A percentile compares a stretch with the other conserved stretches of the same genome.
phyloP scores from a whole-genome alignment of 2,113 vertebrate genomes.

The Regulus satrapa region DNA sequence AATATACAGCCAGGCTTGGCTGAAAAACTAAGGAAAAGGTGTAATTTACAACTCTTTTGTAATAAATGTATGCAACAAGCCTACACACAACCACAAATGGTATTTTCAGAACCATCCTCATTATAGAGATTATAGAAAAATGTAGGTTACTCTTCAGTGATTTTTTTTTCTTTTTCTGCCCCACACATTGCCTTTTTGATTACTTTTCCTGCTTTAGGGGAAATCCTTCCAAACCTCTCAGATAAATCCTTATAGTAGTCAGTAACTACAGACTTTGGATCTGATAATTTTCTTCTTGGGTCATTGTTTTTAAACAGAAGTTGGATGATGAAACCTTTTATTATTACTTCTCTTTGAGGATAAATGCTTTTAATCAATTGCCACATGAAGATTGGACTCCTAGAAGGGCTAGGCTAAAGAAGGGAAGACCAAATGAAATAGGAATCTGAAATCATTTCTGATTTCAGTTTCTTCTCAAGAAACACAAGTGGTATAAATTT shows the following conservation, averaged over 20 bases:
- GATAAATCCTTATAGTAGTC: background rate
- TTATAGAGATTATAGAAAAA: background rate
- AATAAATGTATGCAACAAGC: background rate
- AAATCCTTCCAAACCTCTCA: constrained; percentile 24
- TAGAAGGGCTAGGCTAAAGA: background rate
- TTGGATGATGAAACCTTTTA: background rate
- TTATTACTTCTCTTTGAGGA: background rate
- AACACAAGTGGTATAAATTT: background rate
- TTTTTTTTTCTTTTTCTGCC: background rate
- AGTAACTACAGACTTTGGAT: background rate
- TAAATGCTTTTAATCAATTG: background rate
- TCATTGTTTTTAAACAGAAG: background rate
- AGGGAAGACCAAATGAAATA: background rate
- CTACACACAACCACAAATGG: background rate
- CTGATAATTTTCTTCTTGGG: background rate
- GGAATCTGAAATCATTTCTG: background rate
- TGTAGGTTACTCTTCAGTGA: background rate
- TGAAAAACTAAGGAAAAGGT: background rate
- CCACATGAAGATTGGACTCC: background rate
- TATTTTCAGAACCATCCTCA: background rate
- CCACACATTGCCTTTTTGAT: constrained; percentile 27
- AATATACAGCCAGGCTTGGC: background rate
- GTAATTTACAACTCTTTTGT: background rate
- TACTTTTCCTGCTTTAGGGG: constrained; percentile 38
- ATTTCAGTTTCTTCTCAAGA: background rate